Conservation (phyloP, 2,113 vertebrate genomes). For the Sphyrna mokarran region DNA sequence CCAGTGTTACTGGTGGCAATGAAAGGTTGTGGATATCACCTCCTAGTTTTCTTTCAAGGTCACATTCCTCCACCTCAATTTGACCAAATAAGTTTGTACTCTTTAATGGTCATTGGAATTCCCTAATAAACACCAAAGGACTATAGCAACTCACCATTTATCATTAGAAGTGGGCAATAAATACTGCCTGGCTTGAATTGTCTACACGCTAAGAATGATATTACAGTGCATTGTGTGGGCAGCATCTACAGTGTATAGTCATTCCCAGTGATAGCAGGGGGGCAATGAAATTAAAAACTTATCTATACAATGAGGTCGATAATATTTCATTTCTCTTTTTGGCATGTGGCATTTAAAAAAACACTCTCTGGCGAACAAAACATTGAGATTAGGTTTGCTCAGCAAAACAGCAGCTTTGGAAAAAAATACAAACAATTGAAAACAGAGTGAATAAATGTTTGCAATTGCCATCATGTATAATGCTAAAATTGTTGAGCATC, state of each 20-base stretch:
- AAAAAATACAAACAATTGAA: background rate
- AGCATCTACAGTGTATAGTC: no score
- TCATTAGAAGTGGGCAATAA: background rate
- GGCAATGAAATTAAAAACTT: background rate
- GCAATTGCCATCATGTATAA: background rate
- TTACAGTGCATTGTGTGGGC: no score
- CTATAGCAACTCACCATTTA: background rate
- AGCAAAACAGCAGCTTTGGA: background rate
- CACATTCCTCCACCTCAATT: background rate
- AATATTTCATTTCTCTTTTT: background rate
- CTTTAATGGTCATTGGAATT: background rate
- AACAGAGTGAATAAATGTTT: background rate
- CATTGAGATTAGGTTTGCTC: background rate
- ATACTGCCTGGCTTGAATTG: background rate
- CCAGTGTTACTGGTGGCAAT: background rate
- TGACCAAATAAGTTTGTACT: background rate
- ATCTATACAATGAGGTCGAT: background rate
- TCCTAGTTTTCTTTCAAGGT: background rate
- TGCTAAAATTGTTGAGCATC: conserved; percentile 7
- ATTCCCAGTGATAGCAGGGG: no score
- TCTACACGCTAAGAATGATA: background rate
- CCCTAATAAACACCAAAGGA: background rate
- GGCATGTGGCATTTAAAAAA: background rate
- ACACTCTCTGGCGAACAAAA: background rate
- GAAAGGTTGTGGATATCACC: background rate